Evolutionary conservation across 2,113 vertebrate species (phyloP).

Genomic region (Leucosticte australis): DNA sequence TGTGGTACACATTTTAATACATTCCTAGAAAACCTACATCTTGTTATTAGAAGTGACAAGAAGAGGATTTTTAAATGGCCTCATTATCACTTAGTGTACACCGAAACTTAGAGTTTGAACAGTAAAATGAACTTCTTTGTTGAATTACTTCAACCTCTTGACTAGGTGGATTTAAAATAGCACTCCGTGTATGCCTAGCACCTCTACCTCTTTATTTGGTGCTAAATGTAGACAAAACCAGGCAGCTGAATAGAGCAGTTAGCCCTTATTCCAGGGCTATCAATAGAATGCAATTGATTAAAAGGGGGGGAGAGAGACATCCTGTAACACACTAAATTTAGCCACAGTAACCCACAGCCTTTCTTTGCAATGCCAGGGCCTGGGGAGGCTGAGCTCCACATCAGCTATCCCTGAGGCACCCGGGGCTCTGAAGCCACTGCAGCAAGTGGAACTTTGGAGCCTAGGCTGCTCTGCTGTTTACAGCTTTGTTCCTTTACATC

Average conservation of each 20-base stretch:
- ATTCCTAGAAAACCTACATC: neutral
- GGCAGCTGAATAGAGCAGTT: neutral
- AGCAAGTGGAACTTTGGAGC: neutral
- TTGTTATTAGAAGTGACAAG: neutral
- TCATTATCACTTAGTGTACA: conserved; percentile 3
- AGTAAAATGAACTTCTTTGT: neutral
- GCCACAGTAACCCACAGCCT: neutral
- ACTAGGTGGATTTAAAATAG: neutral
- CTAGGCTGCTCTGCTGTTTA: neutral
- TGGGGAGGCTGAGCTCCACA: neutral
- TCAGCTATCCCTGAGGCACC: neutral
- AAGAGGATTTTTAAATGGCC: conserved; percentile 33
- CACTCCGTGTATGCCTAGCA: neutral
- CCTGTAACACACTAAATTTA: neutral
- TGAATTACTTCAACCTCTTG: neutral
- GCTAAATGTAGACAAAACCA: neutral
- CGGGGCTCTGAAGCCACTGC: neutral
- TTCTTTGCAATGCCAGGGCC: neutral
- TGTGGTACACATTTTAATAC: neutral
- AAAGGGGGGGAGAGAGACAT: neutral
- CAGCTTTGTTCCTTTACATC: neutral
- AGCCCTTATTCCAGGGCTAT: neutral
- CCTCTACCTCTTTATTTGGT: neutral
- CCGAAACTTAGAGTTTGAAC: neutral
- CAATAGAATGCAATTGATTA: neutral